Percentiles rank a stretch among this genome's conserved stretches.
These are phyloP conservation scores for Erpobdella octoculata DNA, from an alignment of 2,888 invertebrate species.

Conservation along the genomic window DNA sequence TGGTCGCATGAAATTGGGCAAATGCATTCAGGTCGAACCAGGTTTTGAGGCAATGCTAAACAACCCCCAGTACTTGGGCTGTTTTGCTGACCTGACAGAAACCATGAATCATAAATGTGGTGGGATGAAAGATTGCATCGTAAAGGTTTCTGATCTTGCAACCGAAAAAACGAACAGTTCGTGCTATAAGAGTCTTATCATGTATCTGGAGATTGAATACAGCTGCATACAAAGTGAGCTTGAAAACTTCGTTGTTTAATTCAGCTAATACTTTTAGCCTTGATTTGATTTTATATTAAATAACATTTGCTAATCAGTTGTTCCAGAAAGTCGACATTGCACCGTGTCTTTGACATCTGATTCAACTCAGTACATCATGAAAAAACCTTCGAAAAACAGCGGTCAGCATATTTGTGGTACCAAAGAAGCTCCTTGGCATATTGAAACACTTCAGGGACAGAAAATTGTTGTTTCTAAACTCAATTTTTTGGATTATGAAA, in stretches of 20 bases:
- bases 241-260: no score
- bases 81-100: neutral
- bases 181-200: neutral
- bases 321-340: conserved; percentile 2
- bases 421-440: conserved; percentile 7
- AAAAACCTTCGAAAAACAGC: neutral
- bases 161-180: neutral
- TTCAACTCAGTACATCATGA: neutral
- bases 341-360: neutral
- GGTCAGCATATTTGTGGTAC: no score
- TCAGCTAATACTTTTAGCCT: neutral
- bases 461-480: conserved; percentile 1
- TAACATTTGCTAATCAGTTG: no score
- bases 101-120: neutral
- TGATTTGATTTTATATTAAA: no score
- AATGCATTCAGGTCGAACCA: conserved; percentile 11
- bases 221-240: neutral
- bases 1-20: conserved; percentile 16
- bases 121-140: neutral
- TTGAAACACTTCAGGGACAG: conserved; percentile 17
- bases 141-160: neutral
- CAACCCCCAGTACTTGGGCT: neutral
- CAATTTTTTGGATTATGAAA: neutral
- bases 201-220: neutral
- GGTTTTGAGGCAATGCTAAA: neutral